Percentiles rank a stretch among this genome's conserved stretches.
phyloP scores from a whole-genome alignment of 1,140 invertebrate species.

The Zaprionus taronus region DNA sequence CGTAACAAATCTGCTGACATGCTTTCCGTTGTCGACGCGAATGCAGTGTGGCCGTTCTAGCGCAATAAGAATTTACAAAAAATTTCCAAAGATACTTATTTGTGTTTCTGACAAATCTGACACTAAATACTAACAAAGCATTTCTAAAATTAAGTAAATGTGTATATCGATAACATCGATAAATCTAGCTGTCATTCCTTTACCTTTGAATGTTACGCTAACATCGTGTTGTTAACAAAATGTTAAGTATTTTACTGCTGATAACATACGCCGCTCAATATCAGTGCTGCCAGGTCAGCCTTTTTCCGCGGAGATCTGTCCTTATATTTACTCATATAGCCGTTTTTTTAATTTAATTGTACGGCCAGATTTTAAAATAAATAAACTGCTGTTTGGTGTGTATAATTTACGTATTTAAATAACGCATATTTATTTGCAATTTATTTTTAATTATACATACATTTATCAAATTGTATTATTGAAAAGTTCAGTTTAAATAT shows the following conservation, averaged over 20 bases:
- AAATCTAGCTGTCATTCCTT: neutral
- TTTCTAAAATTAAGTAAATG: neutral
- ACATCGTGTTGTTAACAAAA: no score
- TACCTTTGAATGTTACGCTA: no score
- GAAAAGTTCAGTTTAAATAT: slow-evolving; percentile 16
- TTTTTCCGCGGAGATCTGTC: no score
- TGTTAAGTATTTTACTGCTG: no score
- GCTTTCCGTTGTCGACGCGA: slow-evolving; percentile 35
- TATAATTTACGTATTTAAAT: slow-evolving; percentile 20
- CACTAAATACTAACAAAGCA: neutral
- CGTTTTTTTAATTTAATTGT: no score
- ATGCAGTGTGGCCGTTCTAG: slow-evolving; percentile 29
- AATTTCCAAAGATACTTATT: neutral
- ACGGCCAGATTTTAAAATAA: neutral
- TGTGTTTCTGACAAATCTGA: neutral
- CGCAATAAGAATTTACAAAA: neutral
- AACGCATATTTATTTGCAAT: slow-evolving; percentile 34
- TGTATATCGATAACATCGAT: slow-evolving; percentile 10
- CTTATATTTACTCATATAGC: no score
- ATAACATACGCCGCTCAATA: no score
- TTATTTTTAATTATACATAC: slow-evolving; percentile 33
- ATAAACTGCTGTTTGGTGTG: neutral
- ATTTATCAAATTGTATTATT: slow-evolving; percentile 30
- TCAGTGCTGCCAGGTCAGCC: no score
- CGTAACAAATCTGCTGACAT: slow-evolving; percentile 39